Evolutionary conservation across 1,140 invertebrate species (phyloP), one percentile per base, ranked within the genome.

Genomic region (Hyposmocoma kahamanoa): DNA sequence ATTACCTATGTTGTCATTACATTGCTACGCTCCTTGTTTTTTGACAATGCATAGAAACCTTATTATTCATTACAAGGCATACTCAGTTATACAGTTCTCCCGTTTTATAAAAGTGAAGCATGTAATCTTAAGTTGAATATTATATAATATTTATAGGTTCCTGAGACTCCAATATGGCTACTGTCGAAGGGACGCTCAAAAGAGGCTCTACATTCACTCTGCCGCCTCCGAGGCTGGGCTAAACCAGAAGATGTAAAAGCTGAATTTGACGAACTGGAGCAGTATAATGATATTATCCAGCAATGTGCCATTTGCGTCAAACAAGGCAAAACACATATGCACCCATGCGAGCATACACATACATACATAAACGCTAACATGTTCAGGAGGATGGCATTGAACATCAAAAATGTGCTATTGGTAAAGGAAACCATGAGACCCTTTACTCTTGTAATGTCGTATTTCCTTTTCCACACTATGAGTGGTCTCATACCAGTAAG

Each of bases 101-200:
- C n/a, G n/a, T n/a, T n/a, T 32, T 21, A 26, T 22, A 44, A 38
- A 4, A 22, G n/a, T 43, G 3, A n/a, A n/a, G n/a, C n/a, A n/a
- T n/a, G 2, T 19, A 41, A 21, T 10, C n/a, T 38, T 26, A 9
- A 22, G 22, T 42, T 42, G 11, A 44, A n/a, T n/a, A 43, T 48
- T 42, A 6, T 32, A n/a, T n/a, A n/a, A n/a, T n/a, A n/a, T 24
- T 68, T 72, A 41, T 58, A 89, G 88, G 80, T 92, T 3, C 92
- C 92, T 0, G 92, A 93, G 77, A 90, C 91, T 10, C 92, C 92
- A 3, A 82, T 91, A 18, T 93, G 91, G 91, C 67, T 91, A 19
- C 56, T 90, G 47, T 87, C 88, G 3, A 87, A 89, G 54, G 88
- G 88, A 10, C 74, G 86, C 3, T 75, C 75, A 49, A 83, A 87